Conservation (phyloP, 2,888 invertebrate species). For the Coremacera marginata region DNA sequence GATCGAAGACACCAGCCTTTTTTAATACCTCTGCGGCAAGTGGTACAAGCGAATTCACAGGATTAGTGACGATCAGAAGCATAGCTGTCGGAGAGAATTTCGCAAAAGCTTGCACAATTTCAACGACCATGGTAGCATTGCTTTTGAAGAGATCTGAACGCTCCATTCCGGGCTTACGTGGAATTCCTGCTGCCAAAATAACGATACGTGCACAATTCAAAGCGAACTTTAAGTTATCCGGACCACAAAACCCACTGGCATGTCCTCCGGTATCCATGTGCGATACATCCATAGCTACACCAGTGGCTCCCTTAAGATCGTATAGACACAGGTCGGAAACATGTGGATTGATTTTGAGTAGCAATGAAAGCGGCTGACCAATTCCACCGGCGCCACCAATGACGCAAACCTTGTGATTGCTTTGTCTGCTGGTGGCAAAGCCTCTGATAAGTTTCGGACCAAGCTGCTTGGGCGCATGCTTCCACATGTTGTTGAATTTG, state of each 20-base stretch:
- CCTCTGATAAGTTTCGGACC: background rate
- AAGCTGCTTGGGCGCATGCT: background rate
- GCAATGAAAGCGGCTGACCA: slow-evolving; percentile 92
- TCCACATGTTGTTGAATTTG: background rate
- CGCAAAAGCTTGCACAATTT: slow-evolving; percentile 82
- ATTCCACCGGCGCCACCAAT: slow-evolving; percentile 97
- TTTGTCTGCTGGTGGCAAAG: background rate
- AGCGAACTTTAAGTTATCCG: slow-evolving; percentile 80
- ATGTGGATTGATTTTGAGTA: slow-evolving; percentile 88
- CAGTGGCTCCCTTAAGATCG: slow-evolving; percentile 91
- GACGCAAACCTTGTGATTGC: slow-evolving; percentile 70
- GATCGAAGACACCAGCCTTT: slow-evolving; percentile 81
- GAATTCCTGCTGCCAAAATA: slow-evolving; percentile 95
- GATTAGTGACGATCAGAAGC: slow-evolving; percentile 94
- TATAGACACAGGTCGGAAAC: slow-evolving; percentile 86
- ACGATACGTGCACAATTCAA: slow-evolving; percentile 85
- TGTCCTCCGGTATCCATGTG: slow-evolving; percentile 89
- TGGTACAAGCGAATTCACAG: slow-evolving; percentile 96
- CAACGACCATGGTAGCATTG: slow-evolving; percentile 92
- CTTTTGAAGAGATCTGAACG: slow-evolving; percentile 95
- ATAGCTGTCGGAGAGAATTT: slow-evolving; percentile 88
- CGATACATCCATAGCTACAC: slow-evolving; percentile 94
- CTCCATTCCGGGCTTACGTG: slow-evolving; percentile 96
- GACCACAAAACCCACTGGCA: slow-evolving; percentile 78
- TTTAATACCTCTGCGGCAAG: slow-evolving; percentile 93